These are phyloP conservation scores for Rhynchonycteris naso DNA, from an alignment of 2,797 vertebrate species.

Conservation along the genomic window DNA sequence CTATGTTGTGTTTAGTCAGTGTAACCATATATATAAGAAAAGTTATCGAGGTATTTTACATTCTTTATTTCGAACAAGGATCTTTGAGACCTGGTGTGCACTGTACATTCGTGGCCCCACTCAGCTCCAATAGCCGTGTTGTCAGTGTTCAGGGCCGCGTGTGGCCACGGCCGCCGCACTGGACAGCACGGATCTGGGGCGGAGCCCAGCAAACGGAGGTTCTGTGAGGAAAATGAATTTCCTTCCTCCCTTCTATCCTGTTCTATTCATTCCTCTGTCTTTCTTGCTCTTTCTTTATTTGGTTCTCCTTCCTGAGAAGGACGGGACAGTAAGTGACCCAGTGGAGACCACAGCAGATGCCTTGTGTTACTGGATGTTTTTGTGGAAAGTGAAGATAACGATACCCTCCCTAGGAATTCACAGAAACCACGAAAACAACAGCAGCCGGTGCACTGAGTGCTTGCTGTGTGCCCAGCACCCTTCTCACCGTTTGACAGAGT, in stretches of 20 bases:
- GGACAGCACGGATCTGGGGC: not conserved
- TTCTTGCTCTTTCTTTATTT: not conserved
- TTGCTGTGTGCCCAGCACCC: accelerated
- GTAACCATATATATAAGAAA: not conserved
- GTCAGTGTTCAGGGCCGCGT: accelerated
- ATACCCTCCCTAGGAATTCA: not conserved
- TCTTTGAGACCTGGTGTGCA: not conserved
- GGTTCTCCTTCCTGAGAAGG: not conserved
- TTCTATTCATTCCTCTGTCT: not conserved
- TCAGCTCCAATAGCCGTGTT: accelerated
- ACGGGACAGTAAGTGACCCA: no score
- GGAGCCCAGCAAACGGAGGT: not conserved
- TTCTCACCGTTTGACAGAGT: not conserved
- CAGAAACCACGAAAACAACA: not conserved
- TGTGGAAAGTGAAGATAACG: not conserved
- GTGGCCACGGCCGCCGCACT: not conserved
- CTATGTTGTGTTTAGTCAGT: not conserved
- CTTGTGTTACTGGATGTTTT: not conserved
- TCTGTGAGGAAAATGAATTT: no score
- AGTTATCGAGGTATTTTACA: not conserved
- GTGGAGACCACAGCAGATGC: not conserved
- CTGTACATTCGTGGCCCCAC: accelerated
- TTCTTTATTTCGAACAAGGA: not conserved
- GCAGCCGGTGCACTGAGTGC: not conserved
- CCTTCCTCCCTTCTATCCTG: not conserved